Conservation (phyloP, 1,140 invertebrate species). For the Philotrypesis tridentata region DNA sequence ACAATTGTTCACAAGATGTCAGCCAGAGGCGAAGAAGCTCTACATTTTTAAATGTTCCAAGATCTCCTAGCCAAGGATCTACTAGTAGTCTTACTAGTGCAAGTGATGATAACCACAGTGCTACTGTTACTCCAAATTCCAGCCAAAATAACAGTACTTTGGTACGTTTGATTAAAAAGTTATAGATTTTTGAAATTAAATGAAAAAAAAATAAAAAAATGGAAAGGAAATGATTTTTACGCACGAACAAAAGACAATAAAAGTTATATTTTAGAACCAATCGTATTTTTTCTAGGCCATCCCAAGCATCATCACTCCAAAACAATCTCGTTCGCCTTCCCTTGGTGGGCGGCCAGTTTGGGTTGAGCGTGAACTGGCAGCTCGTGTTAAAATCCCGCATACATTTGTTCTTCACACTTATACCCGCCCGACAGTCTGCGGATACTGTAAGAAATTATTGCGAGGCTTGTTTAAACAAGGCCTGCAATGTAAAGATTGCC, state of each 20-base stretch:
- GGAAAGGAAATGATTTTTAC: not conserved
- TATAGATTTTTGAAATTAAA: slow-evolving; percentile 20
- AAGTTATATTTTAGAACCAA: slow-evolving; percentile 27
- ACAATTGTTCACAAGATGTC: slow-evolving; percentile 87
- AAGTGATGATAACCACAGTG: slow-evolving; percentile 71
- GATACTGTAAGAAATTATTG: slow-evolving; percentile 95
- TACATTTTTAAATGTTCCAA: slow-evolving; percentile 78
- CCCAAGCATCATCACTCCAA: slow-evolving; percentile 68
- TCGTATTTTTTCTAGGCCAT: slow-evolving; percentile 61
- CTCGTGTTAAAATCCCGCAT: slow-evolving; percentile 90
- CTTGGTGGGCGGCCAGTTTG: slow-evolving; percentile 83
- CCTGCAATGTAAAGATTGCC: slow-evolving; percentile 97
- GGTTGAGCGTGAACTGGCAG: slow-evolving; percentile 83
- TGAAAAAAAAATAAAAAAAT: not conserved
- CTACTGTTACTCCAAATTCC: slow-evolving; percentile 65
- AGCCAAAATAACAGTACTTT: slow-evolving; percentile 70
- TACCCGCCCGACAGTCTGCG: slow-evolving; percentile 95
- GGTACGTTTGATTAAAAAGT: slow-evolving; percentile 56
- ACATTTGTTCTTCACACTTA: slow-evolving; percentile 95
- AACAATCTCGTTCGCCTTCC: slow-evolving; percentile 81
- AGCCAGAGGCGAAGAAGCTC: slow-evolving; percentile 75
- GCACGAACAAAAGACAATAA: not conserved
- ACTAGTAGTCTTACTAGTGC: slow-evolving; percentile 71
- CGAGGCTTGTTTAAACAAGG: slow-evolving; percentile 98
- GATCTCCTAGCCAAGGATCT: slow-evolving; percentile 80